Evolutionary conservation across 2,888 invertebrate genomes (phyloP), one percentile per base, ranked within the genome.

Genomic region (Tipula lateralis): DNA sequence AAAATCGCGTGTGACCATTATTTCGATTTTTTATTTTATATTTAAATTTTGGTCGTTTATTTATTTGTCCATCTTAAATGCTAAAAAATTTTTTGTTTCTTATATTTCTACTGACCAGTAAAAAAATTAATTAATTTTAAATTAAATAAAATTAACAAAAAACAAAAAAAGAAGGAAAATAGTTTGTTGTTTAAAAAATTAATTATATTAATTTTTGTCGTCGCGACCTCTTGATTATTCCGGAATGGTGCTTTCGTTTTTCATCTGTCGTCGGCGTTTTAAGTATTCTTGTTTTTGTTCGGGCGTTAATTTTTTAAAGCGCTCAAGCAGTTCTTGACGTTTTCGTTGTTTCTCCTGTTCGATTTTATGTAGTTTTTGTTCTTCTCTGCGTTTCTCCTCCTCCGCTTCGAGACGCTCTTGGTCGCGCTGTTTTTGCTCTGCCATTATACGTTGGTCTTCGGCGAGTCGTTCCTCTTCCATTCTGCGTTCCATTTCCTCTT

Each of bases 281-380:
- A 88, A 87, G 87, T 89, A 90, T 85, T 86, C 86, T 84, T 86
- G 85, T 44, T 88, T 89, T 85, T 88, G 88, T 86, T 89, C 89
- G 36, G 89, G 89, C 66, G 88, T 87, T 6, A 90, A 87, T 0
- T 87, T 87, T 9, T 88, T 86, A 19, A 90, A 86, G 24, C 90
- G 88, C 32, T 87, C 86, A 13, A 88, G 87, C 16, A 89, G 87
- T 9, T 87, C 87, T 84, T 86, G 84, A 12, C 83, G 32, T 50
- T 83, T 84, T 12, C 19, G 1, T 29, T 83, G 83, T 84, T 83
- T 84, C 13, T 84, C 84, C 30, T 85, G 84, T 80, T 85, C 85
- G 6, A 84, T 29, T n/a, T 29, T 29, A 9, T 9, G 24, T 9
- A 34, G 6, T 44, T 82, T 36, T 12, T 44, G 12, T n/a, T 81